A percentile compares a stretch with the other conserved stretches of the same genome.
phyloP scores from a whole-genome alignment of 2,888 invertebrate species.

The Eurois occulta region DNA sequence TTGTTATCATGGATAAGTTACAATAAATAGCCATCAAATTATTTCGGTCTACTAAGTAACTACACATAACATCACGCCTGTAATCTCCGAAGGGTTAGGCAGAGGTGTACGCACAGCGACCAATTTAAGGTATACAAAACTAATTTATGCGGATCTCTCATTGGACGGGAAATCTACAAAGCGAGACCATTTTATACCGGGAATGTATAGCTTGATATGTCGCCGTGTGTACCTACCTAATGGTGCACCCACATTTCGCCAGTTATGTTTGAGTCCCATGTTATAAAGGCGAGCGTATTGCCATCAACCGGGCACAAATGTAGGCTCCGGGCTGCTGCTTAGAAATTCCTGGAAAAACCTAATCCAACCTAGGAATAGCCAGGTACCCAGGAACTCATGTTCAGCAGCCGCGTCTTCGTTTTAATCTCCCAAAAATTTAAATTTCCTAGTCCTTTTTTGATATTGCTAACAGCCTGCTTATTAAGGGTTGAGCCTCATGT shows the following conservation, averaged over 20 bases:
- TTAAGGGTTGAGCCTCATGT: not conserved
- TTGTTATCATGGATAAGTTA: no score
- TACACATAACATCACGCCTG: no score
- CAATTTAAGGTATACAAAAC: no score
- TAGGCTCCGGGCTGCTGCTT: not conserved
- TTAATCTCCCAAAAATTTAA: no score
- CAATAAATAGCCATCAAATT: not conserved
- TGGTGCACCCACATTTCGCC: not conserved
- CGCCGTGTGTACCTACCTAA: not conserved
- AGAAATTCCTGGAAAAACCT: not conserved
- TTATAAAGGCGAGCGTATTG: not conserved
- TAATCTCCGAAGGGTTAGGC: no score
- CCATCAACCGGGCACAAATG: not conserved
- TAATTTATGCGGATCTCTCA: no score
- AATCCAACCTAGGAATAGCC: no score
- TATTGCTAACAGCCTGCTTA: not conserved
- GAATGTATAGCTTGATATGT: no score
- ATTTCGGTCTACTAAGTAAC: not conserved
- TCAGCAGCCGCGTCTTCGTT: not conserved
- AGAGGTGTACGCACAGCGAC: not conserved
- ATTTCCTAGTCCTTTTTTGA: no score
- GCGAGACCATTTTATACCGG: no score
- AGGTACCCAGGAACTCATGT: not conserved
- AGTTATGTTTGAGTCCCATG: not conserved
- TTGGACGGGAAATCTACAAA: no score